These are phyloP conservation scores for Hylomyscus alleni DNA, from an alignment of 2,797 vertebrate genomes.

Conservation along the genomic window DNA sequence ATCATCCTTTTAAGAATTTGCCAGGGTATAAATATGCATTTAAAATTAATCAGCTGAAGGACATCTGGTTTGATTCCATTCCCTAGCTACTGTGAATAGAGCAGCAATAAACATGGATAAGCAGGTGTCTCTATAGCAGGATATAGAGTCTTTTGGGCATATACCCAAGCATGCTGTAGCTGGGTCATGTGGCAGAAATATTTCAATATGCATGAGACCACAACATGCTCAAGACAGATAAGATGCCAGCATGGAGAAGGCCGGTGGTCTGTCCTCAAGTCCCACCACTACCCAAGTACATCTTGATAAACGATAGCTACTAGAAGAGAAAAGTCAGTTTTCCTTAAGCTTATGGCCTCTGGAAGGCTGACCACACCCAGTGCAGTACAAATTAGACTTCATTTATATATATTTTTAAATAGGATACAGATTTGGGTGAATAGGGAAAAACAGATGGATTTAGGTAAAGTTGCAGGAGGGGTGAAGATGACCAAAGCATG, in stretches of 20 bases:
- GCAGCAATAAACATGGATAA: background rate
- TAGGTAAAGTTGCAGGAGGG: background rate
- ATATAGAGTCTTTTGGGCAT: background rate
- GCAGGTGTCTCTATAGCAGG: background rate
- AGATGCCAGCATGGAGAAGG: background rate
- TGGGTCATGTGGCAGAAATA: background rate
- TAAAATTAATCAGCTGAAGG: background rate
- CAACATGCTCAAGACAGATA: background rate
- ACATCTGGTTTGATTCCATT: background rate
- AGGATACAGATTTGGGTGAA: background rate
- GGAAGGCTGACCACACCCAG: background rate
- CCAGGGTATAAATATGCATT: background rate
- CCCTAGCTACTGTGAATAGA: background rate
- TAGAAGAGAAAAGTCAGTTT: background rate
- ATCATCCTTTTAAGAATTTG: background rate
- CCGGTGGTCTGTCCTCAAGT: background rate
- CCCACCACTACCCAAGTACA: background rate
- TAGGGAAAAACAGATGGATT: background rate
- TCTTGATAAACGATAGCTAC: background rate
- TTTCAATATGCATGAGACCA: background rate
- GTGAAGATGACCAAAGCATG: background rate
- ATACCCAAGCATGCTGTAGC: background rate
- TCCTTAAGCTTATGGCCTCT: background rate
- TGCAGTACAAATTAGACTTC: background rate
- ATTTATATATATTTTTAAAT: background rate